phyloP scores from a whole-genome alignment of 1,140 invertebrate species.

The Coboldia fuscipes region DNA sequence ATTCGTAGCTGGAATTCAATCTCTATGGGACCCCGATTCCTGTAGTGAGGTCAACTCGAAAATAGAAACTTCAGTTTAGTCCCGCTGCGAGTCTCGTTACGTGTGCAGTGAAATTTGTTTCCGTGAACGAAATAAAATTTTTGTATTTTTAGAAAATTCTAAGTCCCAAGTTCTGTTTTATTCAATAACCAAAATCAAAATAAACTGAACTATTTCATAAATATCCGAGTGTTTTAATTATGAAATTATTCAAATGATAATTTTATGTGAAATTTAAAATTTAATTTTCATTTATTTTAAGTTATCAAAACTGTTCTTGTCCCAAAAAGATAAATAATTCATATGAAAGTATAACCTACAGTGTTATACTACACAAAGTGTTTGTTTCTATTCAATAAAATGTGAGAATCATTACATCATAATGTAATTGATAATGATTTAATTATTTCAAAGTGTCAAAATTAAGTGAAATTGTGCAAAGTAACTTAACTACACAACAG shows the following conservation, averaged over 20 bases:
- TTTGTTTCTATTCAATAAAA: neutral
- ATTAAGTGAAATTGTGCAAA: neutral
- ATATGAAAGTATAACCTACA: too few relatives aligned
- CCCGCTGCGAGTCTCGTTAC: slow-evolving; percentile 4
- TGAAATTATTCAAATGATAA: neutral
- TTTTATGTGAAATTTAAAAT: neutral
- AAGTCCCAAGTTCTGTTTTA: too few relatives aligned
- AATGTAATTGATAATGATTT: neutral
- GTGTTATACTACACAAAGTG: too few relatives aligned
- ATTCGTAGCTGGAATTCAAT: too few relatives aligned
- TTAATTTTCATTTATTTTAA: neutral
- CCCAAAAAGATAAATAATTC: too few relatives aligned
- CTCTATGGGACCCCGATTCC: neutral
- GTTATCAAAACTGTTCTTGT: too few relatives aligned
- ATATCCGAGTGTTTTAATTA: neutral
- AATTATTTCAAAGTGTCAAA: neutral
- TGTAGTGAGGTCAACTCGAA: slow-evolving; percentile 2
- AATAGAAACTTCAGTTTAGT: slow-evolving; percentile 2
- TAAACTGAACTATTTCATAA: neutral
- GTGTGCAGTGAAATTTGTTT: neutral
- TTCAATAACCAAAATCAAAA: too few relatives aligned
- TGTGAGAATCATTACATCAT: neutral
- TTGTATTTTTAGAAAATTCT: too few relatives aligned
- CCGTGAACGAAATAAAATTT: neutral
- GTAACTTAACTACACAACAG: neutral